Percentiles rank a stretch among this genome's conserved stretches.
phyloP scores from a whole-genome alignment of 2,888 invertebrate genomes.

The Drosophila setosimentum region DNA sequence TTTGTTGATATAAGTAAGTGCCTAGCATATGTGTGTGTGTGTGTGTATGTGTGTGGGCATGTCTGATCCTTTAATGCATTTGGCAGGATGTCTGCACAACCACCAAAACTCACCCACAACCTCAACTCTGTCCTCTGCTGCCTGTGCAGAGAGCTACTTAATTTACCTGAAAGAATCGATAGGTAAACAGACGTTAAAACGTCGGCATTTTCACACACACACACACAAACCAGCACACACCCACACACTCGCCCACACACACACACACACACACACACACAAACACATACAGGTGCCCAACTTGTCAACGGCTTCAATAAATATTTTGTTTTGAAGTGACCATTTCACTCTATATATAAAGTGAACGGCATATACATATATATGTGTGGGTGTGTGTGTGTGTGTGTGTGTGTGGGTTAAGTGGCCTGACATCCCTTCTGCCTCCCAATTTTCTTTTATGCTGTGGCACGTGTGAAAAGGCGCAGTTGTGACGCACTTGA shows the following conservation, averaged over 20 bases:
- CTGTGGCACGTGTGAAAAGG: constrained; percentile 67
- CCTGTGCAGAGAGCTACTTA: constrained; percentile 75
- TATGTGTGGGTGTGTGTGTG: constrained; percentile 5
- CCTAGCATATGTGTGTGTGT: constrained; percentile 52
- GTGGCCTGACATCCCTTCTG: constrained; percentile 50
- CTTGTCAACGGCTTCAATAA: constrained; percentile 75
- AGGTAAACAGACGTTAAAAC: constrained; percentile 81
- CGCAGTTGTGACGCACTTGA: constrained; percentile 52
- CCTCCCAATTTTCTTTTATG: constrained; percentile 13
- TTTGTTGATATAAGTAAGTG: constrained; percentile 77
- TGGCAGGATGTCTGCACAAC: constrained; percentile 66
- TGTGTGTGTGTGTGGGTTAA: constrained; percentile 50
- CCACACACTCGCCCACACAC: not conserved
- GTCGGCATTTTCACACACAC: constrained; percentile 72
- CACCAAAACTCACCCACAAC: constrained; percentile 53
- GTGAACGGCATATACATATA: constrained; percentile 4
- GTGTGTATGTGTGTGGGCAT: constrained; percentile 55
- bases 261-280: not conserved
- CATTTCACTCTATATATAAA: constrained; percentile 45
- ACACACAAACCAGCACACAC: constrained; percentile 31
- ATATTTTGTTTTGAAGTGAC: constrained; percentile 77
- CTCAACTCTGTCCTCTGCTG: constrained; percentile 20
- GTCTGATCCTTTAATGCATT: constrained; percentile 83
- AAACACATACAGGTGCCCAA: constrained; percentile 19
- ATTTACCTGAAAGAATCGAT: constrained; percentile 83